Evolutionary conservation across 2,888 invertebrate genomes (phyloP), one percentile per base, ranked within the genome.

Genomic region (Amphipyra tragopoginis): DNA sequence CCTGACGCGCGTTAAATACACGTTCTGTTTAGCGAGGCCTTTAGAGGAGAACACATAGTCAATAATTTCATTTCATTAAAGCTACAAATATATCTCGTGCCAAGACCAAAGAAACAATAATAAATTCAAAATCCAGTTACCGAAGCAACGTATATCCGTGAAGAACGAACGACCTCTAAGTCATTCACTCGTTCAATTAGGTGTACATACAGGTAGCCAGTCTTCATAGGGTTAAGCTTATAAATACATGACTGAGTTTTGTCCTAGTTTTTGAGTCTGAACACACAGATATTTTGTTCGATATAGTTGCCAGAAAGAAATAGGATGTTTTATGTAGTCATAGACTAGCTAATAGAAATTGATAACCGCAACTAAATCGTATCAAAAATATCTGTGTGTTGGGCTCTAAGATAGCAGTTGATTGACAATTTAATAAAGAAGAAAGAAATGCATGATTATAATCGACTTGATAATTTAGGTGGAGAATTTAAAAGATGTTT

Each of bases 171-270:
- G 54, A 55, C 38, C 34, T 38, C 14, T 8, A 6, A 14, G 15
- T 26, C n/a, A 26, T 39, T 10, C 50, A 13, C 13, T 29, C 29
- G 13, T 65, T 72, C 51, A 60, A 57, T 56, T 47, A 47, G 45
- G 14, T 60, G 61, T 66, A 65, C 51, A 69, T 57, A 77, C 48
- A 43, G 65, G 51, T 71, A 72, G 65, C 79, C 82, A 82, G 82
- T 83, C 80, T 81, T 79, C 52, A 62, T 54, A 69, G 51, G 50
- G 70, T 69, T 76, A 77, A 75, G 72, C 76, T 79, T 83, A 81
- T 66, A 59, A 51, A 71, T 72, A 75, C 64, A 63, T 72, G 70
- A 77, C 72, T 73, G 72, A 64, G 60, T 59, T 63, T 67, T 62
- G 62, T 63, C 62, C 61, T 61, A 64, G 59, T 45, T 47, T 42